Evolutionary conservation across 2,113 vertebrate species (phyloP), one percentile per base, ranked within the genome.

Genomic region (Dinomys branickii): DNA sequence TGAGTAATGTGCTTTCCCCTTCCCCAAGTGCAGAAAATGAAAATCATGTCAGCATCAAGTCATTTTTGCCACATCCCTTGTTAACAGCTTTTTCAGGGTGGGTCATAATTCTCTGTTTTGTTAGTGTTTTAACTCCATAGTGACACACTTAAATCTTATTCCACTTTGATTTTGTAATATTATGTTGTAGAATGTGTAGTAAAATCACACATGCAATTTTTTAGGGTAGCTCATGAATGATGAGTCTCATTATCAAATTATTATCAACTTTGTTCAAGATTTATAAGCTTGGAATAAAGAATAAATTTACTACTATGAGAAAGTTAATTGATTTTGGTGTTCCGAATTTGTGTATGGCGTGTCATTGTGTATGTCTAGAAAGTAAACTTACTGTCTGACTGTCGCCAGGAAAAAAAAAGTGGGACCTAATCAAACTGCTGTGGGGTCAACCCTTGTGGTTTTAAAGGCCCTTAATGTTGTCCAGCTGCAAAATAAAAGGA

Each of bases 391-490:
- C 98, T 98, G 98, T 99, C 98, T 98, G 98, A 0, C 17, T 98
- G 98, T 97, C 97, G 96, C 98, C 98, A 98, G 96, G 85, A 80
- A 94, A 97, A 96, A 96, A 84, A 92, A 97, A 61, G 97, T 97
- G 96, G 97, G 97, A 98, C 96, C 97, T 98, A 95, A 98, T 98
- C 98, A 98, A 97, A 98, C 95, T 97, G 94, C 81, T 93, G 84
- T 97, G 97, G 98, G 98, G 98, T 98, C 98, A 99, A 94, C 94
- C 94, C 98, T 98, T 97, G 95, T 98, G 98, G 93, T 97, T 98
- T 98, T 98, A 97, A 98, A 98, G 98, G 98, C 98, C 98, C 98
- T 99, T 99, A 99, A 99, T 99, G 98, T 98, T 99, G 97, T 98
- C 98, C 99, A 99, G 99, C 99, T 99, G 99, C 99, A 97, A 98